Base-by-base conservation (phyloP, 2,113 vertebrate genomes). In the Hyperopisus bebe region DNA sequence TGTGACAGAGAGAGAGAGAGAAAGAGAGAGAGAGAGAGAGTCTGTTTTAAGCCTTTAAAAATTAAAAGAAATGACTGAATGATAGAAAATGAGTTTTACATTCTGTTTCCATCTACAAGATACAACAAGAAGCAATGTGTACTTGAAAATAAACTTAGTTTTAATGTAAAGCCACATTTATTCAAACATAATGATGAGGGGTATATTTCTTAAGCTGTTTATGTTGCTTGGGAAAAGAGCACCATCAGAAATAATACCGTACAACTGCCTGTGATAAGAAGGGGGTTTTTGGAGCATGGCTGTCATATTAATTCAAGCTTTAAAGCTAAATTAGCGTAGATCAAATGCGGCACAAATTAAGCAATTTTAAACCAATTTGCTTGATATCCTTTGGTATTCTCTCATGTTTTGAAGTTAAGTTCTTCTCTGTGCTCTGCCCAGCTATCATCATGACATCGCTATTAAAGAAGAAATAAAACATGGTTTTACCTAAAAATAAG, bases 241-340 rank as follows among this genome's bases (percentile, higher is more conserved):
- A 85, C 46, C n/a, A 2, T 85, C 39, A 44, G 42, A 47, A 86
- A 86, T 48, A 50, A 86, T 86, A 50, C 10, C 7, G 8, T 15
- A 86, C 83, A 27, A 50, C 47, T 5, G 44, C 11, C 47, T 86
- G 1, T 5, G 83, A 86, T 86, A 47, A 86, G 44, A 86, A 86
- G 47, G 31, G 83, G 46, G 44, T 24, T 15, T 31, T n/a, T 4
- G 7, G 83, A 86, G 47, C 83, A 86, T 48, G 83, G 83, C 47
- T 48, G 83, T 86, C 83, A 86, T 86, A 86, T 86, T 86, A 86
- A 86, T 86, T 86, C 83, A 50, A 48, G 83, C 42, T 86, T 47
- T 86, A 86, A 86, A 86, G 83, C 83, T 27, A 86, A 86, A 86
- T 86, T 50, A 86, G 31, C 44, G 5, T 86, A 86, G 83, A 86